Evolutionary conservation across 2,888 invertebrate species (phyloP).

Genomic region (Phaonia tiefii): DNA sequence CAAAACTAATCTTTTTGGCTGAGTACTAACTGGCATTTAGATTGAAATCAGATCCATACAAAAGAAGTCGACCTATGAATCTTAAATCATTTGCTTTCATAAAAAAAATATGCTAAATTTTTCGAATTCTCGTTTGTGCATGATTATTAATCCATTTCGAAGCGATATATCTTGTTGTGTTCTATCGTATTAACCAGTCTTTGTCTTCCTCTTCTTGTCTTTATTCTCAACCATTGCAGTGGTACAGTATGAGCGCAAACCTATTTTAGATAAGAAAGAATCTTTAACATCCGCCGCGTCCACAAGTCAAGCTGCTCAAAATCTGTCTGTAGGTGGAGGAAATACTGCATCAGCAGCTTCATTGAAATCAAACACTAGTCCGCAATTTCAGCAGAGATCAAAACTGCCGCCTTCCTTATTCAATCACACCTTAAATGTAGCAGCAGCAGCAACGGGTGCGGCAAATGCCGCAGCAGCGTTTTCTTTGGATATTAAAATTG

Average conservation of each 20-base stretch:
- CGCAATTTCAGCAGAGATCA: slow-evolving; percentile 71
- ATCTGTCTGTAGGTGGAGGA: slow-evolving; percentile 50
- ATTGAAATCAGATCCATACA: slow-evolving; percentile 20
- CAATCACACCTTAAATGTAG: slow-evolving; percentile 69
- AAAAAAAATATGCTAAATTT: slow-evolving; percentile 19
- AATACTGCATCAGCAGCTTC: slow-evolving; percentile 37
- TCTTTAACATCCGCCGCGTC: slow-evolving; percentile 65
- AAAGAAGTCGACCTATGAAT: slow-evolving; percentile 8
- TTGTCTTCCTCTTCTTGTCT: not conserved
- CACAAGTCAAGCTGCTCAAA: slow-evolving; percentile 62
- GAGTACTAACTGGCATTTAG: slow-evolving; percentile 29
- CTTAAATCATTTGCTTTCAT: slow-evolving; percentile 10
- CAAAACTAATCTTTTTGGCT: slow-evolving; percentile 33
- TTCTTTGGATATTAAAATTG: slow-evolving; percentile 68
- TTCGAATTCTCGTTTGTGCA: slow-evolving; percentile 46
- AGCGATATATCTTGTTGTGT: slow-evolving; percentile 1
- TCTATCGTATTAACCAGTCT: not conserved
- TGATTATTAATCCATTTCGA: slow-evolving; percentile 51
- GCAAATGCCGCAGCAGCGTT: slow-evolving; percentile 77
- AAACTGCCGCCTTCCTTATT: slow-evolving; percentile 69
- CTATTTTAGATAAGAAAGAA: slow-evolving; percentile 86
- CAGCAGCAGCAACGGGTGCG: slow-evolving; percentile 66
- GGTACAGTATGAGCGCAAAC: slow-evolving; percentile 98
- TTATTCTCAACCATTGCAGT: slow-evolving; percentile 85
- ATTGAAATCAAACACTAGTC: slow-evolving; percentile 68